phyloP scores from a whole-genome alignment of 1,140 invertebrate species.

The Adoxophyes honmai region DNA sequence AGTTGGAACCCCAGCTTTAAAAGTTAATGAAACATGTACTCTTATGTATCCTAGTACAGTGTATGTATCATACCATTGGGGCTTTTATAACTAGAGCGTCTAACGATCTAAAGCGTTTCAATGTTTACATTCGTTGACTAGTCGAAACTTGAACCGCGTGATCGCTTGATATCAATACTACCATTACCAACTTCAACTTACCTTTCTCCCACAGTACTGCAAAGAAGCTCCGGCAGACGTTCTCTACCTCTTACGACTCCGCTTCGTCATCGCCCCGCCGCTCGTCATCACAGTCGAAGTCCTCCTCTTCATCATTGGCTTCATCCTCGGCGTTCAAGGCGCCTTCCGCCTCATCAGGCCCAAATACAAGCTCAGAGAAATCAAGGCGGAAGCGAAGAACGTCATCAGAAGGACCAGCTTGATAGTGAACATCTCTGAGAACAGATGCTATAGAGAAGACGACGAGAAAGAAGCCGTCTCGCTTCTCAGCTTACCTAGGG shows the following conservation, averaged over 20 bases:
- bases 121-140: no score
- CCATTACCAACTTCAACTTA: background rate
- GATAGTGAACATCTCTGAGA: conserved; percentile 41
- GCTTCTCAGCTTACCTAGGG: conserved; percentile 38
- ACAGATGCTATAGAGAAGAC: conserved; percentile 32
- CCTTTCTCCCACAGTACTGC: conserved; percentile 43
- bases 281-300: conserved; percentile 42
- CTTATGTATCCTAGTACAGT: no score
- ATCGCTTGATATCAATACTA: no score
- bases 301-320: conserved; percentile 41
- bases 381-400: conserved; percentile 26
- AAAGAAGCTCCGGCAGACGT: conserved; percentile 47
- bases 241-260: conserved; percentile 37
- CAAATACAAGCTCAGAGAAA: conserved; percentile 44
- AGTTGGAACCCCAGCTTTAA: no score
- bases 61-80: no score
- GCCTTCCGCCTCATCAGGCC: conserved; percentile 44
- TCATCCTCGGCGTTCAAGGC: conserved; percentile 38
- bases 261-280: conserved; percentile 49
- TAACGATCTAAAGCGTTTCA: no score
- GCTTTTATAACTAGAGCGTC: no score
- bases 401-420: conserved; percentile 35
- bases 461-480: conserved; percentile 57
- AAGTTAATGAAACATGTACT: no score
- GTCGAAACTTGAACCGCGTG: no score